phyloP scores from a whole-genome alignment of 2,113 vertebrate genomes.

The Willisornis vidua region DNA sequence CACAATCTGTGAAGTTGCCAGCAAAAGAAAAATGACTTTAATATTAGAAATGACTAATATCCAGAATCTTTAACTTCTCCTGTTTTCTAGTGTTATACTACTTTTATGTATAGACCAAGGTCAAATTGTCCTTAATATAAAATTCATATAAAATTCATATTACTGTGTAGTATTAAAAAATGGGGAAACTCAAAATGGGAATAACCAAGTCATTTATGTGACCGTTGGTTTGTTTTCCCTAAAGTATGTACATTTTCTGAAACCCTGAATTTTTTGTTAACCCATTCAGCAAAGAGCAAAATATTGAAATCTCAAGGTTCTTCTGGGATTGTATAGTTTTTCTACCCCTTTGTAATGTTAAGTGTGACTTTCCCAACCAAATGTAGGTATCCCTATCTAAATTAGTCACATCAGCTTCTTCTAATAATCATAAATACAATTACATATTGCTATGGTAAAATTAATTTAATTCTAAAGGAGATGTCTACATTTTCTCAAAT shows the following conservation, averaged over 20 bases:
- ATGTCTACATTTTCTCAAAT: not conserved
- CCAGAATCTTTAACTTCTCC: not conserved
- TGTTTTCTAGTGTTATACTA: not conserved
- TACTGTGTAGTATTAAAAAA: not conserved
- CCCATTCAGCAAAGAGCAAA: not conserved
- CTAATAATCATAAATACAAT: not conserved
- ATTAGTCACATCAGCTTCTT: not conserved
- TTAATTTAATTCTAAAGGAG: not conserved
- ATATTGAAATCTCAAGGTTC: not conserved
- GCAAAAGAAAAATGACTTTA: not conserved
- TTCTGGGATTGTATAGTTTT: not conserved
- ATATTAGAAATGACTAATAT: not conserved
- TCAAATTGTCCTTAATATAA: not conserved
- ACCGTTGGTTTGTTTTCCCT: not conserved
- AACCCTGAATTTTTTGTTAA: not conserved
- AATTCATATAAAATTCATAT: not conserved
- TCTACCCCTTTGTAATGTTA: not conserved
- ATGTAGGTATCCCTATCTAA: not conserved
- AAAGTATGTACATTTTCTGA: not conserved
- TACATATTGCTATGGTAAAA: not conserved
- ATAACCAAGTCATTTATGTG: not conserved
- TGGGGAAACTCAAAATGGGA: rapidly evolving
- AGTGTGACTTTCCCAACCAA: not conserved
- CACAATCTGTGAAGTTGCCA: not conserved
- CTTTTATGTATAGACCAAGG: not conserved